Percentiles rank a stretch among this genome's conserved stretches.
These are phyloP conservation scores for Pelodiscus sinensis DNA, from an alignment of 2,113 vertebrate genomes.

Conservation along the genomic window DNA sequence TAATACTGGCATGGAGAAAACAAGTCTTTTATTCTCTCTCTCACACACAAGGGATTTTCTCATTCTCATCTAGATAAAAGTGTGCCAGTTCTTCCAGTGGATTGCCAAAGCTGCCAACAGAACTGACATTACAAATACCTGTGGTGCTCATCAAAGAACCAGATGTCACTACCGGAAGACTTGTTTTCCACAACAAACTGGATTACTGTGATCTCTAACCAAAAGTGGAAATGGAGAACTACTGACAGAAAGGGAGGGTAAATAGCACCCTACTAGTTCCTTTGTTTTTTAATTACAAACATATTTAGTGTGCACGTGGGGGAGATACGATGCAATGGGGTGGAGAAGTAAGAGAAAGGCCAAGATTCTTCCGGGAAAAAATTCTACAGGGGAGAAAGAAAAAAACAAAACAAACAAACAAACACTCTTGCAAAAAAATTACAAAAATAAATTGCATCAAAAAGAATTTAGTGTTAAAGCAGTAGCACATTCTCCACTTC, in stretches of 20 bases:
- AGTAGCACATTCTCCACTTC: background rate
- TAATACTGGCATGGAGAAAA: background rate
- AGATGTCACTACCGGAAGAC: constrained; percentile 48
- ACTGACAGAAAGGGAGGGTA: constrained; percentile 30
- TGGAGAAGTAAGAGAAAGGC: background rate
- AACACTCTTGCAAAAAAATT: background rate
- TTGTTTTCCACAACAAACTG: constrained; percentile 33
- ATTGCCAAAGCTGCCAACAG: constrained; percentile 49
- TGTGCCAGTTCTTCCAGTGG: constrained; percentile 43
- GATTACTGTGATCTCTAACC: constrained; percentile 70
- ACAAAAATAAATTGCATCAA: background rate
- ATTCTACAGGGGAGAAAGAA: background rate
- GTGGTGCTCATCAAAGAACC: constrained; percentile 64
- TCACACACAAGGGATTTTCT: background rate
- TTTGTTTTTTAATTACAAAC: constrained; percentile 56
- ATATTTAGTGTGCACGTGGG: constrained; percentile 6
- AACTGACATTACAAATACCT: constrained; percentile 9
- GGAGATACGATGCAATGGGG: background rate
- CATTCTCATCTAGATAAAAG: constrained; percentile 33
- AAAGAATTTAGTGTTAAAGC: background rate
- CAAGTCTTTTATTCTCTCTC: background rate
- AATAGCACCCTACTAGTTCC: constrained; percentile 22
- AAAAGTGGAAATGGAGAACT: constrained; percentile 53
- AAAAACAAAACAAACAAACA: no score
- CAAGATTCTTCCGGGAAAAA: background rate